Percentiles rank a stretch among this genome's conserved stretches.
These are phyloP conservation scores for Sceloporus tristichus DNA, from an alignment of 2,113 vertebrate genomes.

Conservation along the genomic window DNA sequence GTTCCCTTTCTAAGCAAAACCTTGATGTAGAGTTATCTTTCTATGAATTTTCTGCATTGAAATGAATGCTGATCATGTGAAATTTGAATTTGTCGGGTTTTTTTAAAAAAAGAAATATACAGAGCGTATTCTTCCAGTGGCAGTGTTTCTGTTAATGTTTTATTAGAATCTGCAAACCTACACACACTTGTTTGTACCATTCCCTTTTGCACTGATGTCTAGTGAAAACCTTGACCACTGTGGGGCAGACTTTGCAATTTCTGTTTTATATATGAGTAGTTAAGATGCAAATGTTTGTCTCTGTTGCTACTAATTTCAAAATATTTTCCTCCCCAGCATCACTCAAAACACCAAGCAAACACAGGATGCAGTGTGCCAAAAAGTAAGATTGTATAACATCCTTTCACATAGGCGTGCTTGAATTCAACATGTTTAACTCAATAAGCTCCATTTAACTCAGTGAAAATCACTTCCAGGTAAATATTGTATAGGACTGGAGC, in stretches of 20 bases:
- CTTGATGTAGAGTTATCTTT: conserved; percentile 61
- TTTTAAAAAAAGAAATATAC: conserved; percentile 41
- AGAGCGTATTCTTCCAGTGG: conserved; percentile 27
- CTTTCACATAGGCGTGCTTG: not conserved
- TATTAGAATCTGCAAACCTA: conserved; percentile 14
- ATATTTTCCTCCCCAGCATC: not conserved
- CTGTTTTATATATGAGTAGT: not conserved
- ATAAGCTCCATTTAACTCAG: not conserved
- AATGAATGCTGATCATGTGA: conserved; percentile 47
- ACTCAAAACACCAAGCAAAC: not conserved
- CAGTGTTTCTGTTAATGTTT: conserved; percentile 32
- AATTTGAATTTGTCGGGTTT: conserved; percentile 54
- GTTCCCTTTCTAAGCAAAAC: conserved; percentile 58
- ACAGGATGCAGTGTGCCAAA: not conserved
- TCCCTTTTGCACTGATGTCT: not conserved
- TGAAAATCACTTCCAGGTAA: not conserved
- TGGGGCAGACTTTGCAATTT: not conserved
- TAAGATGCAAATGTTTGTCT: not conserved
- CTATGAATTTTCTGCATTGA: conserved; percentile 60
- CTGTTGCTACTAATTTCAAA: not conserved
- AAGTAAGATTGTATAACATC: not conserved
- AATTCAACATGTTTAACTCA: not conserved
- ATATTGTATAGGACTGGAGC: not conserved
- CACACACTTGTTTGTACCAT: not conserved
- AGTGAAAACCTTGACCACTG: not conserved